A percentile compares a stretch with the other conserved stretches of the same genome.
Conservation (phyloP, 2,888 invertebrate genomes). For the Venustoraphidia nigricollis region DNA sequence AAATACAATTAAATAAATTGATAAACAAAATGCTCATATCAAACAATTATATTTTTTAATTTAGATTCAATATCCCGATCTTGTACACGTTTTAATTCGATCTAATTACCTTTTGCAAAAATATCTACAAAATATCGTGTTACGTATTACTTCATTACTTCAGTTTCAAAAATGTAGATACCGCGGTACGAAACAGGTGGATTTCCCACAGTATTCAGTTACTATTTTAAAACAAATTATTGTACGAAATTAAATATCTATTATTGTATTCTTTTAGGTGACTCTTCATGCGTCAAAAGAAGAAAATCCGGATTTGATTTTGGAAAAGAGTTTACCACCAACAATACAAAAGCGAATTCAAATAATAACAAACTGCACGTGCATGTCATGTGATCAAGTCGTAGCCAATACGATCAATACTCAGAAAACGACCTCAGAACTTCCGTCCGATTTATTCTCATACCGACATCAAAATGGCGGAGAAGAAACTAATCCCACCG, state of each 20-base stretch:
- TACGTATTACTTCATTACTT: too few relatives aligned
- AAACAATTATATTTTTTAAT: too few relatives aligned
- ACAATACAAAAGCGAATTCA: constrained; percentile 43
- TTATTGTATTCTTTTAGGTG: constrained; percentile 28
- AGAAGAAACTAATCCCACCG: constrained; percentile 4
- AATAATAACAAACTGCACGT: constrained; percentile 49
- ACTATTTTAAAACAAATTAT: neutral
- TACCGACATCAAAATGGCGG: constrained; percentile 18
- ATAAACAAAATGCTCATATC: too few relatives aligned
- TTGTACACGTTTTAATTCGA: too few relatives aligned
- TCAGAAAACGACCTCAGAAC: constrained; percentile 28
- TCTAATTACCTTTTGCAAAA: too few relatives aligned
- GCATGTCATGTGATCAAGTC: constrained; percentile 40
- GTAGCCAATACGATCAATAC: constrained; percentile 25
- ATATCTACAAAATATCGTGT: too few relatives aligned
- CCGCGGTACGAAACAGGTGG: too few relatives aligned
- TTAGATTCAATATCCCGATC: too few relatives aligned
- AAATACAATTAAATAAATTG: too few relatives aligned
- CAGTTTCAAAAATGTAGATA: too few relatives aligned
- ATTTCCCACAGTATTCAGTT: too few relatives aligned
- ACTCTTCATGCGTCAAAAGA: constrained; percentile 34
- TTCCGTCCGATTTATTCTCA: constrained; percentile 25
- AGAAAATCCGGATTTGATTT: constrained; percentile 28
- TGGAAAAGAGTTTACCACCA: constrained; percentile 19
- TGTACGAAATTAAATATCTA: too few relatives aligned